Evolutionary conservation across 2,888 invertebrate species (phyloP), one percentile per base, ranked within the genome.

Genomic region (Galerucella nymphaeae): DNA sequence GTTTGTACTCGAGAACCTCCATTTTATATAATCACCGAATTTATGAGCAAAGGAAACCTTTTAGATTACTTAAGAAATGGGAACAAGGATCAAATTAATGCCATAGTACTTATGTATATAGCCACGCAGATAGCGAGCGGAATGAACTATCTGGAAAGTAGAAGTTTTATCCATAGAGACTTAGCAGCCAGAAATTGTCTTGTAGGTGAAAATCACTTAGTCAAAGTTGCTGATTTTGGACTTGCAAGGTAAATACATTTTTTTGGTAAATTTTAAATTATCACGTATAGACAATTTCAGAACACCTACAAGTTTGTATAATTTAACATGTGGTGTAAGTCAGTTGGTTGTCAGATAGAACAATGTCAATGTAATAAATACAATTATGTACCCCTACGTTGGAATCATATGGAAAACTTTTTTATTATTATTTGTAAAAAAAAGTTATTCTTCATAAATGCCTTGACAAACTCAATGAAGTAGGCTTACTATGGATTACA

Each of bases 101-200:
- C 98, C 13, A 96, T 98, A 4, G 96, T 97, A 38, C 91, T 99
- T 74, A 96, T 99, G 92, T 97, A 99, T 87, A 99, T 99, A 93
- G 99, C 99, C 64, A 98, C 98, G n/a, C 99, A 99, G 90, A 98
- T 99, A 82, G 97, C 99, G 0, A 95, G 97, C 77, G 99, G 97
- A 75, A 99, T 99, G 99, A 96, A 96, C 84, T 99, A 99, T 87
- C 89, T 99, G 80, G 99, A 99, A 89, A 94, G 94, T 83, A 91
- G 97, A 80, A 95, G 93, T 85, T 99, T 98, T 84, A 99, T 99
- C 84, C 98, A 98, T 88, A 91, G 98, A 80, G 99, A 99, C 77
- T 89, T 99, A 83, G 99, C 99, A 18, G 99, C 99, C n/a, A 91
- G 99, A 82, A 99, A 99, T 89, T 99, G 99, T 87, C 90, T 99